A percentile compares a stretch with the other conserved stretches of the same genome.
Evolutionary conservation across 2,113 vertebrate species (phyloP).

Genomic region (Cacatua alba): DNA sequence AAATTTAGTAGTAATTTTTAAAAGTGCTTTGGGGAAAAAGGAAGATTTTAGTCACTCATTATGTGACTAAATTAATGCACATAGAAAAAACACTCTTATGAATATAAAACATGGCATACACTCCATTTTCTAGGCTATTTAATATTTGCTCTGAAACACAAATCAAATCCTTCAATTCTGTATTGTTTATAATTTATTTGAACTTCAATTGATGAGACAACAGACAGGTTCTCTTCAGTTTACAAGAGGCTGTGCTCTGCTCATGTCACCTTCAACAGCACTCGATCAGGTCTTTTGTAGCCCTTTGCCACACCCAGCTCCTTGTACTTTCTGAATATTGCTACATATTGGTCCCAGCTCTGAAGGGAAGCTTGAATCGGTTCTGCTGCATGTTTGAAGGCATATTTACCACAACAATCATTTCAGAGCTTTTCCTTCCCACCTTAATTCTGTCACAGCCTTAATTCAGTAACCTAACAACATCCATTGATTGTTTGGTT

Average conservation of each 20-base stretch:
- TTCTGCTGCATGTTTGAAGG: background rate
- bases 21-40: conserved; percentile 62
- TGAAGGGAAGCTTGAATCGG: background rate
- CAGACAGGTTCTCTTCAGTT: background rate
- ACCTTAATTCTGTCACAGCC: background rate
- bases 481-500: background rate
- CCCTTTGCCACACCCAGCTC: background rate
- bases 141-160: conserved; percentile 52
- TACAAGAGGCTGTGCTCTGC: background rate
- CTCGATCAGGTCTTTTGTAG: background rate
- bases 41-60: conserved; percentile 62
- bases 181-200: conserved; percentile 52
- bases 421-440: conserved; percentile 2
- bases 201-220: background rate
- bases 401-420: background rate
- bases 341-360: background rate
- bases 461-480: background rate
- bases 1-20: conserved; percentile 50
- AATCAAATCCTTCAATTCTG: conserved; percentile 17
- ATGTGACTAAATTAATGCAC: conserved; percentile 40
- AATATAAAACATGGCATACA: conserved; percentile 41
- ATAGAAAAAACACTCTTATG: conserved; percentile 37
- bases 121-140: conserved; percentile 8
- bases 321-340: background rate
- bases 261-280: background rate